Conservation (phyloP, 1,140 invertebrate genomes). For the Armadillidium nasatum region DNA sequence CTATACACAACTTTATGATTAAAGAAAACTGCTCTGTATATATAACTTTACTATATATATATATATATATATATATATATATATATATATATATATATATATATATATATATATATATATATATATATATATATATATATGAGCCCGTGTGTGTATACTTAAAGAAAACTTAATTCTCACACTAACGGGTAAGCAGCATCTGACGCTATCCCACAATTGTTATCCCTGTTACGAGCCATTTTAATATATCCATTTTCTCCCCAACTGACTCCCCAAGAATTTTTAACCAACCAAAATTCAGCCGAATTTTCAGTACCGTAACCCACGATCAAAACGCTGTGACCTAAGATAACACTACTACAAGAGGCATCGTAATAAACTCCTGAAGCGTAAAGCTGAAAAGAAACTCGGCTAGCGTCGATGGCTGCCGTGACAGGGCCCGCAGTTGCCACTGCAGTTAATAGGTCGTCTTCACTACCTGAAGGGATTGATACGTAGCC, state of each 20-base stretch:
- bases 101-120: no score
- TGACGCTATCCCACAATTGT: conserved; percentile 51
- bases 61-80: no score
- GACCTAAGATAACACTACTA: conserved; percentile 67
- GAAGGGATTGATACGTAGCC: no score
- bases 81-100: no score
- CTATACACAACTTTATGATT: no score
- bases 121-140: no score
- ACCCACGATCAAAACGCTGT: conserved; percentile 79
- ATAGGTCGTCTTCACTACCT: conserved; percentile 1
- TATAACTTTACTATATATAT: no score
- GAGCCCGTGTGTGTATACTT: no score
- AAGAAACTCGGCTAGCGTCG: neutral
- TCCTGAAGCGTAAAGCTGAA: conserved; percentile 48
- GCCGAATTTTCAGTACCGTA: conserved; percentile 60
- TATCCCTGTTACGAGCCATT: conserved; percentile 51
- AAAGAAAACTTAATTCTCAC: no score
- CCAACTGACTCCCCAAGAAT: conserved; percentile 70
- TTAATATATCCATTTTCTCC: conserved; percentile 51
- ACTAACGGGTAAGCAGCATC: conserved; percentile 28
- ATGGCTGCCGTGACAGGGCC: neutral
- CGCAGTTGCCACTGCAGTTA: neutral
- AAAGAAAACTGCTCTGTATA: no score
- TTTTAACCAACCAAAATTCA: conserved; percentile 84
- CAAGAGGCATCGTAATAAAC: conserved; percentile 65